Base-by-base conservation (phyloP, 2,888 invertebrate genomes). In the Lydus trimaculatus region DNA sequence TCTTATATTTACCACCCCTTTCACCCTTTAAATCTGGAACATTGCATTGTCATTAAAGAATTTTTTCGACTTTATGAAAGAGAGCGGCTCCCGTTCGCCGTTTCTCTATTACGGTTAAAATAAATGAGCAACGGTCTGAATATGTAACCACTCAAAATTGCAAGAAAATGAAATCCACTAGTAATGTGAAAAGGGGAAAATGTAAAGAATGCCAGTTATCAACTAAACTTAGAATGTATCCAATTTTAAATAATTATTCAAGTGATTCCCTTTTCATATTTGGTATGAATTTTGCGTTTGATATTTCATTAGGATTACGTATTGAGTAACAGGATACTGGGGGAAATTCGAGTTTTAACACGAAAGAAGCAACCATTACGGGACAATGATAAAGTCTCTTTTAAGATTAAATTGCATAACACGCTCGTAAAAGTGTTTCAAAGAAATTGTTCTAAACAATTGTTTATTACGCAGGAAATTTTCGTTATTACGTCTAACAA, bases 301-400 rank as follows among this genome's bases (percentile, higher is more conserved):
- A 31, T 23, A 28, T 60, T 60, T 64, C 63, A 31, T 36, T 56
- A 43, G 31, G 39, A 39, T 61, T 64, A 64, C 43, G 58, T 58
- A 58, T 60, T 52, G 61, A 52, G 61, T 61, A 65, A 58, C 58
- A 58, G 36, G 7, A 20, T 48, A n/a, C n/a, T n/a, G n/a, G n/a
- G 20, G 48, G 11, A 9, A 20, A 48, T 62, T 63, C 15, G 63
- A 68, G 52, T 58, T 64, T 64, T 64, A 61, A 48, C 33, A 25
- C 11, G 31, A 23, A n/a, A n/a, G 20, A 61, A 64, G 43, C 61
- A 52, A 58, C 56, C 66, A 61, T 58, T 63, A 36, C 52, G 36
- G 58, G 39, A 64, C 60, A 39, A 56, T 68, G 65, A 68, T 68
- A 68, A 64, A 61, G 62, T 64, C 68, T 28, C 62, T 59, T n/a